Evolutionary conservation across 2,888 invertebrate genomes (phyloP), one percentile per base, ranked within the genome.

Genomic region (Halictus quadricinctus): DNA sequence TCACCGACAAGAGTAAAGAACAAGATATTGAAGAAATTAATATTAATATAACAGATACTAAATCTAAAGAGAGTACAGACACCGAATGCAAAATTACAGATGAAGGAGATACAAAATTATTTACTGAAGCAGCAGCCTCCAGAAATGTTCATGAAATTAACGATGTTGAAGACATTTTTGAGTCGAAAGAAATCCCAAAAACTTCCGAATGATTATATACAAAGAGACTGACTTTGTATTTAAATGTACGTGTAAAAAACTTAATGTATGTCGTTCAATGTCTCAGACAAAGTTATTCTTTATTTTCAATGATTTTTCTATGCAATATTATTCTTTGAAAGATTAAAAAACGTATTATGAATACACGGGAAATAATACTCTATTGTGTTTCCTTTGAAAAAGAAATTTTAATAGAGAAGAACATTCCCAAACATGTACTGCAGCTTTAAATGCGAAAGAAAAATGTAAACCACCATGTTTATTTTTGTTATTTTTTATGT

Each of bases 351-450:
- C 43, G 36, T 83, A n/a, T 5, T 69, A 58, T 58, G 64, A 73
- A 25, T 46, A 29, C 29, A 72, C 46, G 43, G 43, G 79, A 70
- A 74, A 70, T 72, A 58, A 66, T 60, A 29, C 58, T 29, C 29
- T 76, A 46, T 43, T 69, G 60, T 75, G 64, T 66, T 83, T 46
- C 69, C 66, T 50, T 70, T 25, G 13, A 60, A 79, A 60, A 72
- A 73, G 64, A 82, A 76, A 15, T 84, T 66, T 79, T 73, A 74
- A 36, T 80, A 78, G 54, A 82, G 29, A n/a, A 85, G 15, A 73
- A 89, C 88, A 89, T 89, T 89, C 88, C 88, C 43, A 84, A 84
- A 73, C 54, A 70, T 46, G 41, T 60, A 72, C 15, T 79, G 64
- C 86, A 86, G 80, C 75, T 84, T 87, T 85, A 85, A 86, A 70